phyloP scores from a whole-genome alignment of 2,113 vertebrate species.

The Junco hyemalis region DNA sequence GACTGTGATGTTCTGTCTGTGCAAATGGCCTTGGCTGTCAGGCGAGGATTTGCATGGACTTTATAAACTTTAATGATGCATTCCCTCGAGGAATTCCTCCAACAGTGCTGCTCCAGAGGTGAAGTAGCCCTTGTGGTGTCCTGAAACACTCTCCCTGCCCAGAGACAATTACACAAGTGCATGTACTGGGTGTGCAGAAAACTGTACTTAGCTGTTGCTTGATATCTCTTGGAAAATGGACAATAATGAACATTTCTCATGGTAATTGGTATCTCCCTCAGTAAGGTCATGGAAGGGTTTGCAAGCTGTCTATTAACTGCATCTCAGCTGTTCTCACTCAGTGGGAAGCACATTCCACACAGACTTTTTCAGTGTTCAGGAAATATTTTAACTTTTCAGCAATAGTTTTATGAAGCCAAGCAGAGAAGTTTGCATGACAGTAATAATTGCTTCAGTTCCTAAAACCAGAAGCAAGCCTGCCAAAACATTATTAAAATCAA shows the following conservation, averaged over 20 bases:
- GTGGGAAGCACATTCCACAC: background rate
- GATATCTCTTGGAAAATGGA: background rate
- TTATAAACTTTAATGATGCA: background rate
- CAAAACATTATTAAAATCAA: background rate
- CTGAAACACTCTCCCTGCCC: background rate
- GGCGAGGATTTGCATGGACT: background rate
- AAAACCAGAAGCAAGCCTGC: background rate
- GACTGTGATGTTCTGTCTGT: background rate
- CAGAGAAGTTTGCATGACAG: background rate
- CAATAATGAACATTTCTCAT: slow-evolving; percentile 18
- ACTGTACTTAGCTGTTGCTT: background rate
- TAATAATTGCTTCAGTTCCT: background rate
- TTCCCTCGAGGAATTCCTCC: background rate
- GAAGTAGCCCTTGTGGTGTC: background rate
- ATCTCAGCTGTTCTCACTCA: background rate
- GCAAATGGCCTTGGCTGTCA: background rate
- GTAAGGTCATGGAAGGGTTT: background rate
- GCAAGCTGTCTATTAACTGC: background rate
- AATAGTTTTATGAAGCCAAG: background rate
- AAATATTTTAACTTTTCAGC: slow-evolving; percentile 12
- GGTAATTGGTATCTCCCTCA: slow-evolving; percentile 8
- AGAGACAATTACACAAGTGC: background rate
- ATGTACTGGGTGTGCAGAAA: background rate
- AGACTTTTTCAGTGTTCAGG: background rate
- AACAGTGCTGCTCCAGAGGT: background rate